A percentile compares a stretch with the other conserved stretches of the same genome.
Conservation (phyloP, 2,888 invertebrate species). For the Prosopocoilus inquinatus region DNA sequence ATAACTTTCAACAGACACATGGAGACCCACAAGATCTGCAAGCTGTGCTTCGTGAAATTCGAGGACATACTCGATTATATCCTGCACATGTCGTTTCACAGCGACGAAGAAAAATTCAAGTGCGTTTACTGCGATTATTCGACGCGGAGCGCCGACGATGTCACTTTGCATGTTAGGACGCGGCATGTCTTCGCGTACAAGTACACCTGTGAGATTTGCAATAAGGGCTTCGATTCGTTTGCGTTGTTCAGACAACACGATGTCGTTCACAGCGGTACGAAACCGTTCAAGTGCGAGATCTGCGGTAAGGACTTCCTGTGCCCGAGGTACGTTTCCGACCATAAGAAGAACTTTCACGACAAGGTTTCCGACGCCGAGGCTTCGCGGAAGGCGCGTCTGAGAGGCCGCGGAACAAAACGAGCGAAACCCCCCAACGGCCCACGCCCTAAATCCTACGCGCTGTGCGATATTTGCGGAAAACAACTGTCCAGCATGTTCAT, state of each 20-base stretch:
- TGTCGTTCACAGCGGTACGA: slow-evolving; percentile 58
- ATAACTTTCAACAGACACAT: slow-evolving; percentile 45
- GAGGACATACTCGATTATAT: slow-evolving; percentile 46
- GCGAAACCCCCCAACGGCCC: no score
- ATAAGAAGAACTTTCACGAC: slow-evolving; percentile 42
- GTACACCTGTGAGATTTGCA: slow-evolving; percentile 57
- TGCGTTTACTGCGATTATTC: slow-evolving; percentile 46
- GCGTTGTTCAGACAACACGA: slow-evolving; percentile 59
- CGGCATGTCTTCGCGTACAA: slow-evolving; percentile 46
- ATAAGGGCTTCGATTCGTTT: slow-evolving; percentile 57
- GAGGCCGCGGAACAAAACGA: slow-evolving; percentile 52
- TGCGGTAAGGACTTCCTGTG: slow-evolving; percentile 62
- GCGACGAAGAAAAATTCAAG: slow-evolving; percentile 39
- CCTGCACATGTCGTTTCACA: slow-evolving; percentile 45
- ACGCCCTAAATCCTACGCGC: no score
- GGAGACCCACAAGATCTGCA: slow-evolving; percentile 46
- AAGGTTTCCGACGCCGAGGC: slow-evolving; percentile 52
- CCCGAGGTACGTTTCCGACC: slow-evolving; percentile 45
- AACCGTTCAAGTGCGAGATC: slow-evolving; percentile 59
- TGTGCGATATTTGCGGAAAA: slow-evolving; percentile 46
- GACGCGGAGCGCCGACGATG: slow-evolving; percentile 39
- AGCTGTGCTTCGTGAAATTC: slow-evolving; percentile 43
- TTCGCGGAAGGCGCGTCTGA: slow-evolving; percentile 61
- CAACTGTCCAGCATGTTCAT: slow-evolving; percentile 41
- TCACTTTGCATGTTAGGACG: slow-evolving; percentile 40